phyloP scores from a whole-genome alignment of 2,888 invertebrate species.

The Tetropium fuscum region DNA sequence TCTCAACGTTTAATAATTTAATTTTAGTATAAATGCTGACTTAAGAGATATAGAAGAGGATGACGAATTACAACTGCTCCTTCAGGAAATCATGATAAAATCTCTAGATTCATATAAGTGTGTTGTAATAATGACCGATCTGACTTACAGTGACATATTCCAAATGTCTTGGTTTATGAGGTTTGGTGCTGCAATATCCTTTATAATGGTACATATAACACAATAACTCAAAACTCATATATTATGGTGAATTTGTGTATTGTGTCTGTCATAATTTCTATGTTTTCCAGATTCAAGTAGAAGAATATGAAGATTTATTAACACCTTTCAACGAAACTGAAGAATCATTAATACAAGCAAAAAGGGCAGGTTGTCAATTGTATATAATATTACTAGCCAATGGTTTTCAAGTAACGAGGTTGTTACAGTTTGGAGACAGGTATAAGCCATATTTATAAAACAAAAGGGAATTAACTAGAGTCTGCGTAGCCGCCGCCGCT shows the following conservation, averaged over 20 bases:
- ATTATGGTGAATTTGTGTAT: too few relatives aligned
- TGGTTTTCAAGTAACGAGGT: slow-evolving; percentile 74
- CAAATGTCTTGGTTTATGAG: slow-evolving; percentile 67
- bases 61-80: slow-evolving; percentile 44
- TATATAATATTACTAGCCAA: slow-evolving; percentile 80
- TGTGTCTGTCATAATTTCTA: too few relatives aligned
- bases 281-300: slow-evolving; percentile 22
- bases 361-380: slow-evolving; percentile 76
- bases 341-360: slow-evolving; percentile 70
- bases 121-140: slow-evolving; percentile 69
- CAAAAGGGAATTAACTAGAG: too few relatives aligned
- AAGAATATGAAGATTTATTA: slow-evolving; percentile 71
- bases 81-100: slow-evolving; percentile 60
- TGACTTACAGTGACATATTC: slow-evolving; percentile 69
- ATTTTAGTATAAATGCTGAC: slow-evolving; percentile 25
- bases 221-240: too few relatives aligned
- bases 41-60: slow-evolving; percentile 20
- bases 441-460: too few relatives aligned
- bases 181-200: slow-evolving; percentile 64
- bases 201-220: slow-evolving; percentile 67
- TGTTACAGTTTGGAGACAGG: slow-evolving; percentile 80
- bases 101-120: slow-evolving; percentile 64
- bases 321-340: slow-evolving; percentile 73
- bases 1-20: too few relatives aligned
- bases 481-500: too few relatives aligned